Evolutionary conservation across 1,140 invertebrate genomes (phyloP).

Genomic region (Tribolium castaneum): DNA sequence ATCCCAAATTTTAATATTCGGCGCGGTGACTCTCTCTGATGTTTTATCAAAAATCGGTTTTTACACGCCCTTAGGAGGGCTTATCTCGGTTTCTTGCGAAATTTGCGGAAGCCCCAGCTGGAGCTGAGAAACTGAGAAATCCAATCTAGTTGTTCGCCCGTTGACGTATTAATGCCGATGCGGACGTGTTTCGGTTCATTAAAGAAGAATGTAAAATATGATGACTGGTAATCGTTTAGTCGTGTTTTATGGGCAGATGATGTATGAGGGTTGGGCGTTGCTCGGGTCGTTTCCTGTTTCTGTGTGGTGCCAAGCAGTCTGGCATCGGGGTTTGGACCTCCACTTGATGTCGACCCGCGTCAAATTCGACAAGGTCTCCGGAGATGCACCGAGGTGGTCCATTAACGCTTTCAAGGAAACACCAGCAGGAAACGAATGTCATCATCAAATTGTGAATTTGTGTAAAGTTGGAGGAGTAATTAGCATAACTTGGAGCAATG

Average conservation of each 20-base stretch:
- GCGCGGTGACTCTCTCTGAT: no score
- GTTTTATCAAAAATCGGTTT: no score
- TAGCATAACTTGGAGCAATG: constrained; percentile 1
- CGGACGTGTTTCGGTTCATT: constrained; percentile 7
- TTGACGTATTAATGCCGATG: constrained; percentile 12
- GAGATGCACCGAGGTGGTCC: constrained; percentile 31
- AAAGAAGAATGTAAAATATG: constrained; percentile 32
- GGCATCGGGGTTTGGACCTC: constrained; percentile 32
- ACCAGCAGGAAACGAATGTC: background rate
- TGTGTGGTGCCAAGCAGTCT: constrained; percentile 59
- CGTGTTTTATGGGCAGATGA: constrained; percentile 54
- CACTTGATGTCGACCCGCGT: constrained; percentile 43
- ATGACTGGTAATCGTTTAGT: constrained; percentile 47
- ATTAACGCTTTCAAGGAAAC: background rate
- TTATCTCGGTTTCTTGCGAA: no score
- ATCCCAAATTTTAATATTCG: no score
- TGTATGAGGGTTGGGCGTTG: constrained; percentile 49
- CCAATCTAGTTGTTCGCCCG: background rate
- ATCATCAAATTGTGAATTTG: background rate
- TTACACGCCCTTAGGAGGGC: no score
- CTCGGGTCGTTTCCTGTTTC: constrained; percentile 54
- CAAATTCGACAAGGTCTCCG: constrained; percentile 31
- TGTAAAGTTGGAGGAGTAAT: background rate
- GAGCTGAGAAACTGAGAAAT: background rate
- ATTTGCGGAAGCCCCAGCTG: no score